Percentiles rank a stretch among this genome's conserved stretches.
phyloP scores from a whole-genome alignment of 1,140 invertebrate genomes.

The Protaetia brevitarsis region DNA sequence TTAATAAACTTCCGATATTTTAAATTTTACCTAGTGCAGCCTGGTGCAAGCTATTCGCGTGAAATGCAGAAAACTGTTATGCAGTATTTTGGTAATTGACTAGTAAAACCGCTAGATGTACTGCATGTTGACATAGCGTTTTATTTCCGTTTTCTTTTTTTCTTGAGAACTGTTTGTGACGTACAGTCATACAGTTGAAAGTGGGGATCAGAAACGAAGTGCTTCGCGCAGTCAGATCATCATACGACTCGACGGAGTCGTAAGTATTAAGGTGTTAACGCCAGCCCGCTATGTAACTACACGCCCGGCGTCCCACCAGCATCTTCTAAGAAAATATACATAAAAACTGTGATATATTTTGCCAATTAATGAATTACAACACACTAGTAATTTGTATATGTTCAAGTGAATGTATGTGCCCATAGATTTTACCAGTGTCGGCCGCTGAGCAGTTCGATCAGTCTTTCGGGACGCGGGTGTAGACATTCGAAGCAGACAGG shows the following conservation, averaged over 20 bases:
- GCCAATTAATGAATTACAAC: neutral
- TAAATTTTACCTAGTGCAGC: no score
- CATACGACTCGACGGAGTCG: no score
- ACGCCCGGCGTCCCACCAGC: neutral
- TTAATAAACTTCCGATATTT: no score
- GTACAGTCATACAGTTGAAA: no score
- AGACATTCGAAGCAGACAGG: neutral
- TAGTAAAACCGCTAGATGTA: neutral
- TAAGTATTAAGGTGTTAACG: neutral
- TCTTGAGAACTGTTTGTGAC: no score
- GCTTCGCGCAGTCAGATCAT: no score
- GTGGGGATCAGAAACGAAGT: no score
- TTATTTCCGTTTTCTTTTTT: no score
- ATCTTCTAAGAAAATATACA: neutral
- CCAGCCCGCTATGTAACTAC: neutral
- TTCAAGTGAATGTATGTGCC: neutral
- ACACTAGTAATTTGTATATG: neutral
- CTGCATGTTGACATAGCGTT: neutral
- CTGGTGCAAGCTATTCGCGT: no score
- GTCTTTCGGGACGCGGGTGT: neutral
- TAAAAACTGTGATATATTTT: slow-evolving; percentile 1
- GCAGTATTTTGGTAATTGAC: neutral
- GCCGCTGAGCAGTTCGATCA: neutral
- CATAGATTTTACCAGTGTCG: neutral
- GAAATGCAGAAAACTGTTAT: no score